Evolutionary conservation across 2,888 invertebrate genomes (phyloP).

Genomic region (Rhogogaster chlorosoma): DNA sequence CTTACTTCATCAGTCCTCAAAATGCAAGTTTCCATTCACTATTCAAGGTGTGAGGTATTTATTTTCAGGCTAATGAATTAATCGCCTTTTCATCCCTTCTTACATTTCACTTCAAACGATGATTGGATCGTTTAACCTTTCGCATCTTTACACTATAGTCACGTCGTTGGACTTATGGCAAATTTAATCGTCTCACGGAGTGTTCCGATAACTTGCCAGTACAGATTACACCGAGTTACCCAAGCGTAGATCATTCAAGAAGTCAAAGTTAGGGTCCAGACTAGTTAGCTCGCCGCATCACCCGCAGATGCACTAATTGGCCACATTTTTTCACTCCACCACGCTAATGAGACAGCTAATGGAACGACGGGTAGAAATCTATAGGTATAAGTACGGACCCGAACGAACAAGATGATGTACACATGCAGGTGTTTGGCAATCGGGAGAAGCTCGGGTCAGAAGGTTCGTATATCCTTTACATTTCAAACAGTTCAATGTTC

Average conservation of each 20-base stretch:
- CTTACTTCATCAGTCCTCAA: background rate
- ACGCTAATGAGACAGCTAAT: conserved; percentile 19
- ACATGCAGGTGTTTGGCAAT: background rate
- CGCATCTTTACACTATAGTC: background rate
- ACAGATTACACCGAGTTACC: conserved; percentile 11
- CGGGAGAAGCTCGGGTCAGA: conserved; percentile 6
- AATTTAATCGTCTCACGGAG: conserved; percentile 14
- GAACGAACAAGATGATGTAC: background rate
- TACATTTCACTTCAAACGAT: conserved; percentile 16
- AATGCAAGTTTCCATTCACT: conserved; percentile 6
- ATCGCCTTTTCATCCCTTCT: background rate
- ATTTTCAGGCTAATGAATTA: background rate
- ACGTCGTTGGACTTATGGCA: background rate
- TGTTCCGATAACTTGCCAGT: conserved; percentile 23
- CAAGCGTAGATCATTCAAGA: conserved; percentile 24
- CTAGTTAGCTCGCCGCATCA: conserved; percentile 1
- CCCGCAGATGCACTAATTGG: conserved; percentile 32
- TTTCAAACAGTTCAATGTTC: conserved; percentile 12
- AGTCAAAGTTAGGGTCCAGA: conserved; percentile 1
- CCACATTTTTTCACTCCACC: conserved; percentile 26
- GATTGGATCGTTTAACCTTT: conserved; percentile 14
- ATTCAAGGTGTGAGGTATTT: background rate
- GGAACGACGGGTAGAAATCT: background rate
- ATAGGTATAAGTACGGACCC: background rate
- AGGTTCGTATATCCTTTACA: background rate